phyloP scores from a whole-genome alignment of 2,797 vertebrate species.

The Mallotus villosus region DNA sequence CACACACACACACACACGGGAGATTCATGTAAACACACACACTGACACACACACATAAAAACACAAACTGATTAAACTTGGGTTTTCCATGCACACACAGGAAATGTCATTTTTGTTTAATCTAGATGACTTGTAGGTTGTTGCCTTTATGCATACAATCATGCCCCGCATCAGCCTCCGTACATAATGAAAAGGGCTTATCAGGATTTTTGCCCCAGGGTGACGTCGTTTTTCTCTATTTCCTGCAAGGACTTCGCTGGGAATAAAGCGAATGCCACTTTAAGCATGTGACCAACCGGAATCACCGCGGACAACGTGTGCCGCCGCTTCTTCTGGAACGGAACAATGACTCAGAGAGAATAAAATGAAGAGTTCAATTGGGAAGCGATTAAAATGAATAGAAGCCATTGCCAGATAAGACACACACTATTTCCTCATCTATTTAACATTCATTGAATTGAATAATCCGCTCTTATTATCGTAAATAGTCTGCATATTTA shows the following conservation, averaged over 20 bases:
- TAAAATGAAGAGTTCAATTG: constrained; percentile 84
- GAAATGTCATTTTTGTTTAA: constrained; percentile 58
- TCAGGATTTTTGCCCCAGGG: constrained; percentile 71
- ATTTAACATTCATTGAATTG: constrained; percentile 99
- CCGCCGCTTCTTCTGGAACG: constrained; percentile 48
- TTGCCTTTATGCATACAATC: constrained; percentile 70
- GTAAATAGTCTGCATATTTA: constrained; percentile 99
- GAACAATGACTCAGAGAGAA: constrained; percentile 66
- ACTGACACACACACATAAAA: neutral
- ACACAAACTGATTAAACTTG: constrained; percentile 44
- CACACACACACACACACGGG: neutral
- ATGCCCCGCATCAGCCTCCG: constrained; percentile 67
- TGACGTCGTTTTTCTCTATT: constrained; percentile 69
- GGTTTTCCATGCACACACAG: constrained; percentile 47
- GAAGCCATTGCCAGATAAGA: constrained; percentile 90
- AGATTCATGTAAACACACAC: neutral
- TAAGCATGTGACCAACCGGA: constrained; percentile 61
- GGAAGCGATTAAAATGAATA: constrained; percentile 94
- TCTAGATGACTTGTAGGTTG: constrained; percentile 70
- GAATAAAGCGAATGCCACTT: constrained; percentile 67
- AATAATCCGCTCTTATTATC: constrained; percentile 99
- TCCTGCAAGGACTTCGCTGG: constrained; percentile 31
- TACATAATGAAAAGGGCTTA: constrained; percentile 79
- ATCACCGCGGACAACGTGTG: constrained; percentile 63
- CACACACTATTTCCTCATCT: constrained; percentile 78